Conservation (phyloP, 2,113 vertebrate species). For the Sinocyclocheilus grahami region DNA sequence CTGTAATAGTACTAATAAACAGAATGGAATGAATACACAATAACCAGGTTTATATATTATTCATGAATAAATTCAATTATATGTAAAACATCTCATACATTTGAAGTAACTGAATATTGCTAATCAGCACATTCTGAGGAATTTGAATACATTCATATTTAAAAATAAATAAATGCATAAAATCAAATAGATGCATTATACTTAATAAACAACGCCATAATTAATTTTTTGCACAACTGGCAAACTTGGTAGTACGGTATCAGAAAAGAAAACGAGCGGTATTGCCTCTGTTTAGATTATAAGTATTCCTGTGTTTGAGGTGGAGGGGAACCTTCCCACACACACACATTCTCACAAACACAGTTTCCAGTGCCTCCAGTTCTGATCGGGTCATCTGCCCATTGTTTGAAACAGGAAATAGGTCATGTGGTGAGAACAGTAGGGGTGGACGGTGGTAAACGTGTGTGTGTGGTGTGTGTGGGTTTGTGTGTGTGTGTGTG, state of each 20-base stretch:
- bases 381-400: conserved; percentile 46
- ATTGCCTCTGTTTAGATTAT: not conserved
- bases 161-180: not conserved
- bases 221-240: not conserved
- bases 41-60: no score
- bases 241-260: not conserved
- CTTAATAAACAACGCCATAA: no score
- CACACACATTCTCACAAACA: conserved; percentile 32
- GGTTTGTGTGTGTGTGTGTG: not conserved
- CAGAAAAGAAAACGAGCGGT: not conserved
- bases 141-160: no score
- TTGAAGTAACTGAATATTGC: no score
- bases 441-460: not conserved
- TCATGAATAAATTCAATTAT: no score
- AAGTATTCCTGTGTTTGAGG: not conserved
- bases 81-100: no score
- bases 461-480: not conserved
- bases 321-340: conserved; percentile 9
- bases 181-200: not conserved
- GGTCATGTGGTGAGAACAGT: conserved; percentile 35
- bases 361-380: conserved; percentile 22
- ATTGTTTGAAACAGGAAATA: conserved; percentile 54
- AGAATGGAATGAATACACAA: no score
- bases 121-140: no score
- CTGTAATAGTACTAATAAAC: no score